Conservation (phyloP, 2,888 invertebrate genomes). For the Drosophila neonasuta region DNA sequence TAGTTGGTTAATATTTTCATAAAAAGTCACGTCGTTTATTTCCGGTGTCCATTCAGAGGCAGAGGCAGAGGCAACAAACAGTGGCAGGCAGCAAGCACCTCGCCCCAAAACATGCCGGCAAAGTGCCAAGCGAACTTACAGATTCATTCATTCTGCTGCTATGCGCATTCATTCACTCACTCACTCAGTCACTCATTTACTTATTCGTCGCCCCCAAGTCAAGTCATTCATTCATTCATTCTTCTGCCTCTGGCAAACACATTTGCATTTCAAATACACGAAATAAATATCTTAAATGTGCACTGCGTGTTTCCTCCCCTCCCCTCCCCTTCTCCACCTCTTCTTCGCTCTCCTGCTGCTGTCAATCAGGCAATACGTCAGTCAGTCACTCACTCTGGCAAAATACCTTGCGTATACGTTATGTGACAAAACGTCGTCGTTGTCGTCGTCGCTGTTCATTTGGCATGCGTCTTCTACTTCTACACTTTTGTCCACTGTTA, state of each 20-base stretch:
- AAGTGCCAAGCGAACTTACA: constrained; percentile 74
- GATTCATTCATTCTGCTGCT: constrained; percentile 62
- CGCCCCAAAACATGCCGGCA: constrained; percentile 50
- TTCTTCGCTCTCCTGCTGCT: constrained; percentile 50
- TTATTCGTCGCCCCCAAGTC: constrained; percentile 56
- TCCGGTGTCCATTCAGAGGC: constrained; percentile 72
- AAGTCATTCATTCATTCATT: constrained; percentile 48
- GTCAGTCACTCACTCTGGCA: constrained; percentile 67
- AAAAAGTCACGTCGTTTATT: constrained; percentile 81
- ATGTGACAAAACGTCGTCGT: constrained; percentile 68
- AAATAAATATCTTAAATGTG: constrained; percentile 74
- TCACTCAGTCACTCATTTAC: constrained; percentile 36
- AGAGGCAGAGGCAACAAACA: constrained; percentile 11
- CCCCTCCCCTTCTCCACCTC: no score
- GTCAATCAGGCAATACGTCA: constrained; percentile 77
- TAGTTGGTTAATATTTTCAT: constrained; percentile 67
- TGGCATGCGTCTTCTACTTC: constrained; percentile 60
- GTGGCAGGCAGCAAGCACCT: constrained; percentile 19
- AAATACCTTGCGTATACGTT: constrained; percentile 67
- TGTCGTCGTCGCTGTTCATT: constrained; percentile 35
- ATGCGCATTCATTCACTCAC: constrained; percentile 52
- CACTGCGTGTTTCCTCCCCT: constrained; percentile 31
- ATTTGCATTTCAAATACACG: constrained; percentile 75
- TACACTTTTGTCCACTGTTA: constrained; percentile 30
- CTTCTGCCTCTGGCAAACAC: constrained; percentile 12